Evolutionary conservation across 2,888 invertebrate species (phyloP).

Genomic region (Lissonota sp.): DNA sequence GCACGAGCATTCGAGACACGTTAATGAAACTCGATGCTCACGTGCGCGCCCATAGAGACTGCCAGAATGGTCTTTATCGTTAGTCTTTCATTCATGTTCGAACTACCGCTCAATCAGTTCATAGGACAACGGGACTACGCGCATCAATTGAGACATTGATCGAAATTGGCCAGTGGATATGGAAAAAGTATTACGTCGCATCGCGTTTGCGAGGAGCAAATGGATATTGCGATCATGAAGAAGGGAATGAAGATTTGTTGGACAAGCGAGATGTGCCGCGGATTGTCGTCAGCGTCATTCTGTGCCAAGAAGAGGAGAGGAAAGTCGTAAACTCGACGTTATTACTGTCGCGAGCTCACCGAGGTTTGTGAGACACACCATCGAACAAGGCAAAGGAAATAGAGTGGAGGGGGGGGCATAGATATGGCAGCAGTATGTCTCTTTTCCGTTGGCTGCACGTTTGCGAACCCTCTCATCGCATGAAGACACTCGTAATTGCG

Average conservation of each 20-base stretch:
- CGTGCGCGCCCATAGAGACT: constrained; percentile 49
- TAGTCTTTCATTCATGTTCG: constrained; percentile 46
- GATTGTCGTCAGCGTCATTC: constrained; percentile 48
- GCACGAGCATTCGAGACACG: constrained; percentile 67
- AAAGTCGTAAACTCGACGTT: constrained; percentile 60
- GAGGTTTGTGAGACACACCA: no score
- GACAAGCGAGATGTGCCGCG: constrained; percentile 13
- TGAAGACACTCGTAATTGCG: constrained; percentile 61
- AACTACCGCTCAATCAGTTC: background rate
- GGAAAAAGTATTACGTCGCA: background rate
- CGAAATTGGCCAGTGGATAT: background rate
- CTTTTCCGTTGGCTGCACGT: no score
- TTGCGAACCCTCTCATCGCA: constrained; percentile 47
- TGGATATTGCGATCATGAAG: background rate
- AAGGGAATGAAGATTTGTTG: constrained; percentile 52
- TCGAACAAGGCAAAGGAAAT: constrained; percentile 7
- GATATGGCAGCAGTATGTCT: no score
- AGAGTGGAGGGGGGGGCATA: constrained; percentile 2
- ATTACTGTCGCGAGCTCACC: constrained; percentile 24
- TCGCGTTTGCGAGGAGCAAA: background rate
- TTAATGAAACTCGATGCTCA: constrained; percentile 75
- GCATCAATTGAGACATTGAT: constrained; percentile 16
- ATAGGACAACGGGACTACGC: background rate
- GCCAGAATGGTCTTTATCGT: constrained; percentile 16
- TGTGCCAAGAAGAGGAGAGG: constrained; percentile 40